These are phyloP conservation scores for Amyelois transitella DNA, from an alignment of 1,140 invertebrate genomes.

Conservation along the genomic window DNA sequence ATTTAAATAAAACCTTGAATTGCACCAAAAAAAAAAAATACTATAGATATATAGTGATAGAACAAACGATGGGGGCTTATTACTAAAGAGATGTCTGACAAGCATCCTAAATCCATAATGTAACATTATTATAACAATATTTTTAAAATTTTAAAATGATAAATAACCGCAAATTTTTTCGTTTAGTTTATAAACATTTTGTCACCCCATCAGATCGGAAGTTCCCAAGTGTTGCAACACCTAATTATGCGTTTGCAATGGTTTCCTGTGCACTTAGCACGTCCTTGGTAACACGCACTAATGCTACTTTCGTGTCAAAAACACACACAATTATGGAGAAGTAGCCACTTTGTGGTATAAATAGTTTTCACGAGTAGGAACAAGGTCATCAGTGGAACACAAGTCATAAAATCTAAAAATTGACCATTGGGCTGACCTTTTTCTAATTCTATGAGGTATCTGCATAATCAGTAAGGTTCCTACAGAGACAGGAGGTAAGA, in stretches of 20 bases:
- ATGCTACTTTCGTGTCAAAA: slow-evolving; percentile 10
- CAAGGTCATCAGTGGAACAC: no score
- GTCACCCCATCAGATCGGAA: slow-evolving; percentile 42
- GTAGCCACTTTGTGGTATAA: background rate
- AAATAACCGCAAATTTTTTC: background rate
- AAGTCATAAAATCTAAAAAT: no score
- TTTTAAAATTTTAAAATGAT: background rate
- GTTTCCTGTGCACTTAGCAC: slow-evolving; percentile 41
- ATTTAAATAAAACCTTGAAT: background rate
- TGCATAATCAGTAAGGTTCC: no score
- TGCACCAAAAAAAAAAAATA: background rate
- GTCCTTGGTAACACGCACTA: slow-evolving; percentile 14
- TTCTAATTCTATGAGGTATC: no score
- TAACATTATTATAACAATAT: background rate
- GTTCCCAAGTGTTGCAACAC: slow-evolving; percentile 41
- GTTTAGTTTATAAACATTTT: background rate
- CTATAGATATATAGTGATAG: background rate
- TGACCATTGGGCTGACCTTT: no score
- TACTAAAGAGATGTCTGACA: no score
- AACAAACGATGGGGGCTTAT: background rate
- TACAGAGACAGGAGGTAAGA: no score
- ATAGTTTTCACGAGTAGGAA: no score
- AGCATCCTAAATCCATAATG: no score
- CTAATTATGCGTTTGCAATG: slow-evolving; percentile 48
- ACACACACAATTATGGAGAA: background rate